Evolutionary conservation across 2,797 vertebrate genomes (phyloP), one percentile per base, ranked within the genome.

Genomic region (Siniperca undulata): DNA sequence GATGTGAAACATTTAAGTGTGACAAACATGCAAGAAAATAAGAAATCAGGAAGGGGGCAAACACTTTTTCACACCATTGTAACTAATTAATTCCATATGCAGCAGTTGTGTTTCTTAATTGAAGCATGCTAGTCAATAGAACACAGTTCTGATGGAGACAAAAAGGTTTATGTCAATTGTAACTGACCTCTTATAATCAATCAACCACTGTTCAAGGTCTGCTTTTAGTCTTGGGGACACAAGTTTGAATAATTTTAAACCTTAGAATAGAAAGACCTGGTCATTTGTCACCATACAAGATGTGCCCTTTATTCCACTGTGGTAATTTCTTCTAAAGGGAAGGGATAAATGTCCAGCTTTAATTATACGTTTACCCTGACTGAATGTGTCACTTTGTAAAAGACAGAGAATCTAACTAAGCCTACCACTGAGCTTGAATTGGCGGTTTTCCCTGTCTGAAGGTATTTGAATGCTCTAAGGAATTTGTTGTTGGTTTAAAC

Each of bases 321-420:
- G 77, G 61, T 42, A 9, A 66, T 74, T 70, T 80, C 58, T 80
- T 24, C 22, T 7, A 22, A 87, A 71, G 52, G 60, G 27, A 61
- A 55, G 48, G 36, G 70, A 56, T 77, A 70, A 46, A 81, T 82
- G 50, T 65, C 67, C 50, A 48, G 38, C 81, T 83, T 83, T 70
- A 84, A 80, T 86, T 84, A 76, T 88, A 86, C 77, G 81, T 83
- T 87, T 86, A 60, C 75, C 42, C 12, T 52, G 60, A 82, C 62
- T 36, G 5, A 71, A 72, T 79, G 42, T 81, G 59, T 84, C 76
- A 66, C 65, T 68, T 83, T 74, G 53, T 90, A 70, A 88, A 90
- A 81, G 52, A 55, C 82, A 55, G 59, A 70, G 22, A 76, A 68
- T 81, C 64, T 58, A n/a, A 79, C 78, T 38, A 20, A 74, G 75